Conservation (phyloP, 2,888 invertebrate genomes). For the Folsomia candida region DNA sequence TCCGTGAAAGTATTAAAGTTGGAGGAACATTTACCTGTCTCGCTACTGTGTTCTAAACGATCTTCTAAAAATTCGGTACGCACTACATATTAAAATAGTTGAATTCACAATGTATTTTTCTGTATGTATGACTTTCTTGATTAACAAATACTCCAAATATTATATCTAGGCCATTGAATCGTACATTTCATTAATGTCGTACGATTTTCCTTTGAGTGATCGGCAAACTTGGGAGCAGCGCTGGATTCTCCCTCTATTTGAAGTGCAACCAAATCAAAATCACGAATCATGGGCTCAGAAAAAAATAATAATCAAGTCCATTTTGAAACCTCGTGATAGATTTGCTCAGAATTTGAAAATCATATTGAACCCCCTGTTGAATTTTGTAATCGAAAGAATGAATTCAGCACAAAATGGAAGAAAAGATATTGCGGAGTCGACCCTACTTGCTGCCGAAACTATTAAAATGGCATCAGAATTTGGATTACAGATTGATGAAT, state of each 20-base stretch:
- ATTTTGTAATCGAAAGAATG: constrained; percentile 24
- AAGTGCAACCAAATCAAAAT: constrained; percentile 26
- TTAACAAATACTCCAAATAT: too few relatives aligned
- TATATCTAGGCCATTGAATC: constrained; percentile 59
- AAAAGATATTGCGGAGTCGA: constrained; percentile 27
- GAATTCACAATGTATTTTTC: neutral
- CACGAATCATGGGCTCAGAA: constrained; percentile 46
- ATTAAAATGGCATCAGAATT: constrained; percentile 46
- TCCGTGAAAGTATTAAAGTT: constrained; percentile 25
- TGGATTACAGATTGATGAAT: constrained; percentile 24
- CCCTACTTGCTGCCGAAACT: constrained; percentile 41
- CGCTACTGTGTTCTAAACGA: constrained; percentile 34
- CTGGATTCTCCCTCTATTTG: constrained; percentile 59
- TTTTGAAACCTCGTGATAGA: constrained; percentile 24
- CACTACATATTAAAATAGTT: neutral
- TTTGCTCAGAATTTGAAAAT: neutral
- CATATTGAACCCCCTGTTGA: constrained; percentile 25
- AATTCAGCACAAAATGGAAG: constrained; percentile 15
- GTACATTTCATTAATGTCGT: constrained; percentile 60
- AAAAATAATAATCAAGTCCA: constrained; percentile 31
- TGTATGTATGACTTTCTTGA: too few relatives aligned
- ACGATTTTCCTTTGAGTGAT: constrained; percentile 55
- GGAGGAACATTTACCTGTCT: constrained; percentile 20
- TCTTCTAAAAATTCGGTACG: constrained; percentile 38
- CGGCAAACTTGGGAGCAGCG: constrained; percentile 56